Conservation (phyloP, 2,888 invertebrate genomes). For the Synergus itoensis region DNA sequence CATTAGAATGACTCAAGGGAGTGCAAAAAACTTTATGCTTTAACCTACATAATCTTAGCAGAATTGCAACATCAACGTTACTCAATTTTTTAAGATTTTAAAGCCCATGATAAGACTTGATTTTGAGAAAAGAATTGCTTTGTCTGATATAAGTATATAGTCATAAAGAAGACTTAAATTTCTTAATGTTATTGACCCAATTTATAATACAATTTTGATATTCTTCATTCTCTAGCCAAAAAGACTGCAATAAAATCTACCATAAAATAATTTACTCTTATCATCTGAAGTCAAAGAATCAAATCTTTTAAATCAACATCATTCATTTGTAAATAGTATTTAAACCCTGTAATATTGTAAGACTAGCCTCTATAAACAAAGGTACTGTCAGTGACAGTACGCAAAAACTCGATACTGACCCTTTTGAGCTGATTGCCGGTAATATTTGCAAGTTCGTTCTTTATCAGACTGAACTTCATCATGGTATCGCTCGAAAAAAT, state of each 20-base stretch:
- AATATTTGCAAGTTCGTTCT: constrained; percentile 98
- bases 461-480: constrained; percentile 98
- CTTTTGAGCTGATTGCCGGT: constrained; percentile 97
- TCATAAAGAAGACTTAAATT: neutral
- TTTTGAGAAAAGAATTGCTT: neutral
- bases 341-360: neutral
- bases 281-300: too few species aligned
- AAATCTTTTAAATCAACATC: too few species aligned
- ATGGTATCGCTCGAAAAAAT: constrained; percentile 97
- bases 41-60: too few species aligned
- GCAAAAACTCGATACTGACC: constrained; percentile 85
- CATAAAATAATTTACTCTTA: too few species aligned
- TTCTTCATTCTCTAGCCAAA: neutral
- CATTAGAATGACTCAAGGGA: too few species aligned
- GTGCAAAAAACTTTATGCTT: too few species aligned
- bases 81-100: too few species aligned
- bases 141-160: neutral
- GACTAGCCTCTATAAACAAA: constrained; percentile 39
- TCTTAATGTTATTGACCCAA: neutral
- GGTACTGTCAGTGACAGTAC: constrained; percentile 12
- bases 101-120: neutral
- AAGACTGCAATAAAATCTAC: neutral
- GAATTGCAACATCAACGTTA: too few species aligned
- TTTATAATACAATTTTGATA: too few species aligned
- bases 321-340: neutral